Conservation (phyloP, 2,888 invertebrate genomes). For the Alcis repandata region DNA sequence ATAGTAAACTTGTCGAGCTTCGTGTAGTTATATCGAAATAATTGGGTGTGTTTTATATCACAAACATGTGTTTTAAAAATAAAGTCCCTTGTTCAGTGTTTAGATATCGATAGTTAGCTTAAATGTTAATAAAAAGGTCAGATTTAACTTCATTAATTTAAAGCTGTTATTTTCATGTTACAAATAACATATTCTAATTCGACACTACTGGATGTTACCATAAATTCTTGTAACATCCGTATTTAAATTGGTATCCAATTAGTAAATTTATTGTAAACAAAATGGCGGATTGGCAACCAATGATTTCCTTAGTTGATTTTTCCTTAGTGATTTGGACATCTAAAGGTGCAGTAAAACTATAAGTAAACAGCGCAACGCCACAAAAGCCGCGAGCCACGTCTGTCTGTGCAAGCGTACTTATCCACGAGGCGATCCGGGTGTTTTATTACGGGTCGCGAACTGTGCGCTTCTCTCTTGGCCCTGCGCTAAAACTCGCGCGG, state of each 20-base stretch:
- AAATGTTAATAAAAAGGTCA: not conserved
- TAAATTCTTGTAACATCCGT: not conserved
- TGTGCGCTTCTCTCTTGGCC: too few species aligned
- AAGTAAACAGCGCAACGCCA: too few species aligned
- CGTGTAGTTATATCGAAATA: conserved; percentile 61
- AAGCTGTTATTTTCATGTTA: not conserved
- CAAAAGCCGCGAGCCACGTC: too few species aligned
- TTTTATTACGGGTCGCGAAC: too few species aligned
- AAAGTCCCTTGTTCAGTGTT: conserved; percentile 41
- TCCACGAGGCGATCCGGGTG: too few species aligned
- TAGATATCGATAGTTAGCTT: conserved; percentile 3
- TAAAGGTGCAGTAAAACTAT: too few species aligned
- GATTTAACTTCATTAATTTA: not conserved
- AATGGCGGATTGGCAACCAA: not conserved
- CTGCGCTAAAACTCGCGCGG: too few species aligned
- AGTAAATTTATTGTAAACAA: conserved; percentile 7
- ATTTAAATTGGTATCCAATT: not conserved
- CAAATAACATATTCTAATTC: not conserved
- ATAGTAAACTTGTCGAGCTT: conserved; percentile 71
- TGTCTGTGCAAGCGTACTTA: too few species aligned
- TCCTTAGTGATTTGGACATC: too few species aligned
- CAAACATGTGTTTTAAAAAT: conserved; percentile 28
- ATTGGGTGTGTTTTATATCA: conserved; percentile 46
- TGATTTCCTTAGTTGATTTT: too few species aligned
- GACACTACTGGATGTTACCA: not conserved